These are phyloP conservation scores for Spondyliosoma cantharus DNA, from an alignment of 2,797 vertebrate genomes.

Conservation along the genomic window DNA sequence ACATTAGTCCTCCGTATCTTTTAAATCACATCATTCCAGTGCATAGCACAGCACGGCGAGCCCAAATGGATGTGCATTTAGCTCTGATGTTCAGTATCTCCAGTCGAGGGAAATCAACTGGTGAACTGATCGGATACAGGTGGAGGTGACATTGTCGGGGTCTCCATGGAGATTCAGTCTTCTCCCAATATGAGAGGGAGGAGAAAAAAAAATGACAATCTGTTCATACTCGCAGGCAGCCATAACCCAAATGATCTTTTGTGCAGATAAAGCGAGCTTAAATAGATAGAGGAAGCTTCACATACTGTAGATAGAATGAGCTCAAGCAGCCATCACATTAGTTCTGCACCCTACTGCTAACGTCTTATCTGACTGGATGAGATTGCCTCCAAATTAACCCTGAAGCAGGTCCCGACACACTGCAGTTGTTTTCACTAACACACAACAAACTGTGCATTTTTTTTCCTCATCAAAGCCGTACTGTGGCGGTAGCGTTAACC, in stretches of 20 bases:
- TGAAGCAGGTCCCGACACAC: conserved; percentile 1
- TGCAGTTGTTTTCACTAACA: conserved; percentile 19
- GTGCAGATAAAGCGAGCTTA: conserved; percentile 19
- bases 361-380: conserved; percentile 5
- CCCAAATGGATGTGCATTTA: background rate
- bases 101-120: conserved; percentile 12
- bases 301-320: conserved; percentile 3
- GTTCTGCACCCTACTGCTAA: conserved; percentile 25
- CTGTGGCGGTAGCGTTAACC: conserved; percentile 11
- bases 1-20: background rate
- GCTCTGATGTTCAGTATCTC: conserved; percentile 20
- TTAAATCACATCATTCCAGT: background rate
- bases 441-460: background rate
- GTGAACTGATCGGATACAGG: conserved; percentile 52
- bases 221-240: conserved; percentile 11
- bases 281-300: conserved; percentile 11
- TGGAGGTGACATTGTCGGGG: conserved; percentile 47
- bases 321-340: conserved; percentile 22
- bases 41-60: no score
- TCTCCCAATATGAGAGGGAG: conserved; percentile 15
- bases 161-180: conserved; percentile 46
- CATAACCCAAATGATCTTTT: conserved; percentile 27
- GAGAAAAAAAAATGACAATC: background rate
- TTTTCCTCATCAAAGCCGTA: conserved; percentile 35
- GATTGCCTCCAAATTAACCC: conserved; percentile 8